phyloP scores from a whole-genome alignment of 2,888 invertebrate genomes.

The Chalcosyrphus nemorum region DNA sequence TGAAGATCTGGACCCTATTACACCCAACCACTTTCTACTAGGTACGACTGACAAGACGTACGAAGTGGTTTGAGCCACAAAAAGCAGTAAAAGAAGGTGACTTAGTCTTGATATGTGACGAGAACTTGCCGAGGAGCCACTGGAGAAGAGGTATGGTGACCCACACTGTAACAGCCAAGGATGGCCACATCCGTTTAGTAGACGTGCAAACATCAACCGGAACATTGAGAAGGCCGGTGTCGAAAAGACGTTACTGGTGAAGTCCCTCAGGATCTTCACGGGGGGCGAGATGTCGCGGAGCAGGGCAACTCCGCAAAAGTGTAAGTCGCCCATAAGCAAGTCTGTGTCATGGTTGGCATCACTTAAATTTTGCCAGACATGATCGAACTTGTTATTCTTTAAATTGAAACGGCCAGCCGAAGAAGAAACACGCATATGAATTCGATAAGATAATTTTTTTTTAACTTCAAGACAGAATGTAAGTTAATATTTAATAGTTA shows the following conservation, averaged over 20 bases:
- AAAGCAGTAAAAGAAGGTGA: background rate
- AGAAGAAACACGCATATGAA: no score
- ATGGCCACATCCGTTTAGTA: slow-evolving; percentile 71
- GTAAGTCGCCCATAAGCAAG: no score
- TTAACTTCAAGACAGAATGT: background rate
- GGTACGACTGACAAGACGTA: slow-evolving; percentile 24
- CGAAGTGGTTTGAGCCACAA: slow-evolving; percentile 17
- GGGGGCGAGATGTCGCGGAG: no score
- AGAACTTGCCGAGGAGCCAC: slow-evolving; percentile 51
- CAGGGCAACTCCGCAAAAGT: no score
- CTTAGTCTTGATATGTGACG: slow-evolving; percentile 37
- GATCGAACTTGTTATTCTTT: background rate
- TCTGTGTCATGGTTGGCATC: no score
- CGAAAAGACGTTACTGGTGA: no score
- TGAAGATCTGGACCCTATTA: background rate
- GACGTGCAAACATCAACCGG: slow-evolving; percentile 69
- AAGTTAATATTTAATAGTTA: background rate
- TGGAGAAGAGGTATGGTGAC: slow-evolving; percentile 44
- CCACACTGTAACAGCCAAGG: slow-evolving; percentile 40
- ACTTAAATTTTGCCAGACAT: no score
- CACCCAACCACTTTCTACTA: background rate
- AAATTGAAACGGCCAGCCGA: background rate
- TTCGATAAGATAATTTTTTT: no score
- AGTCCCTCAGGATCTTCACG: no score
- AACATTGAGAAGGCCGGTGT: slow-evolving; percentile 49